A percentile compares a stretch with the other conserved stretches of the same genome.
Conservation (phyloP, 2,888 invertebrate species). For the Buathra laborator region DNA sequence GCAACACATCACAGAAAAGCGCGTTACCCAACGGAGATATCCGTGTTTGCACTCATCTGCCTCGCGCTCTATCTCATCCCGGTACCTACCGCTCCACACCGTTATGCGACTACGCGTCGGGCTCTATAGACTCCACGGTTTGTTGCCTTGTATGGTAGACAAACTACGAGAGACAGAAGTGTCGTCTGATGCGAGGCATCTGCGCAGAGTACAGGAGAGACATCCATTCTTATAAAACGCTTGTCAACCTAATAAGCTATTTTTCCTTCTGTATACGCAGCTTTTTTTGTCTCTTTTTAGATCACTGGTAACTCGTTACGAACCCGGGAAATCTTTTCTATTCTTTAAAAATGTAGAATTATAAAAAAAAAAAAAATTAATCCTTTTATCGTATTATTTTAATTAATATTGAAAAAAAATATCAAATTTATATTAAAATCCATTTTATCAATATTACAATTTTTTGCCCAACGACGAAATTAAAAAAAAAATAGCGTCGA, state of each 20-base stretch:
- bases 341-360: too few relatives aligned
- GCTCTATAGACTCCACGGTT: background rate
- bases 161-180: slow-evolving; percentile 2
- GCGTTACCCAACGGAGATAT: slow-evolving; percentile 49
- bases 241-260: slow-evolving; percentile 62
- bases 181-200: background rate
- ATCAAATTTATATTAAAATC: too few relatives aligned
- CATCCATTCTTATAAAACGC: slow-evolving; percentile 61
- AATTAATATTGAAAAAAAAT: too few relatives aligned
- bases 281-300: background rate
- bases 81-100: background rate
- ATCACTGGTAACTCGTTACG: too few relatives aligned
- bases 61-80: slow-evolving; percentile 14
- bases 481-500: background rate
- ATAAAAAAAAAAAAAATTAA: too few relatives aligned
- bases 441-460: too few relatives aligned
- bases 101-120: background rate
- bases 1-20: slow-evolving; percentile 53
- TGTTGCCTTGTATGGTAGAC: background rate
- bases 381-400: too few relatives aligned
- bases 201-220: slow-evolving; percentile 4
- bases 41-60: slow-evolving; percentile 61
- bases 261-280: slow-evolving; percentile 2
- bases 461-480: too few relatives aligned
- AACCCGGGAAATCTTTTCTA: too few relatives aligned